Percentiles rank a stretch among this genome's conserved stretches.
Evolutionary conservation across 2,888 invertebrate species (phyloP).

Genomic region (Ichneumoninae sp.): DNA sequence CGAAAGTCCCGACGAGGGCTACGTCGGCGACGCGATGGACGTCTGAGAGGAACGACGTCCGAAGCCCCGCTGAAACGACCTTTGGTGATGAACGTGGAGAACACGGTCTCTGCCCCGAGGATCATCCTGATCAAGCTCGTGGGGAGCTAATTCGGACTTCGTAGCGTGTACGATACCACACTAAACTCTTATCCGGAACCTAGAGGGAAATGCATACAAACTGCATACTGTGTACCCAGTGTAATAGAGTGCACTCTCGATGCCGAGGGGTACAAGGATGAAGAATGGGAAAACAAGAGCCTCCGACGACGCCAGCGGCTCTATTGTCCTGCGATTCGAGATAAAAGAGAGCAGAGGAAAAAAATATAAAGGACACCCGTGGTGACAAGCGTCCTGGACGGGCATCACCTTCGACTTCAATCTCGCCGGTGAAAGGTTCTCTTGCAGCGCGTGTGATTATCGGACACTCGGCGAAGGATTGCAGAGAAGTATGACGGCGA

Average conservation of each 20-base stretch:
- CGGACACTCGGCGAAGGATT: background rate
- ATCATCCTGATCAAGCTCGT: background rate
- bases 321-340: background rate
- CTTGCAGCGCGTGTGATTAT: slow-evolving; percentile 36
- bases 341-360: background rate
- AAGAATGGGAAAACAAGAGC: background rate
- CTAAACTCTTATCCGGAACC: background rate
- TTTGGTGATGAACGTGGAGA: background rate
- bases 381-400: background rate
- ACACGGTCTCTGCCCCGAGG: background rate
- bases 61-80: slow-evolving; percentile 42
- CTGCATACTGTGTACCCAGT: background rate
- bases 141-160: slow-evolving; percentile 29
- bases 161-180: slow-evolving; percentile 14
- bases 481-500: slow-evolving; percentile 6
- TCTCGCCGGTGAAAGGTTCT: slow-evolving; percentile 11
- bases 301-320: background rate
- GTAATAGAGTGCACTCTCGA: background rate
- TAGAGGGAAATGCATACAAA: background rate
- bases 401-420: background rate
- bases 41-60: slow-evolving; percentile 73
- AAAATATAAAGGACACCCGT: background rate
- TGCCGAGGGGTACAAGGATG: background rate
- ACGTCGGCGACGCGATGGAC: slow-evolving; percentile 89
- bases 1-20: slow-evolving; percentile 95